phyloP scores from a whole-genome alignment of 1,140 invertebrate genomes.

The Leptinotarsa lineolata region DNA sequence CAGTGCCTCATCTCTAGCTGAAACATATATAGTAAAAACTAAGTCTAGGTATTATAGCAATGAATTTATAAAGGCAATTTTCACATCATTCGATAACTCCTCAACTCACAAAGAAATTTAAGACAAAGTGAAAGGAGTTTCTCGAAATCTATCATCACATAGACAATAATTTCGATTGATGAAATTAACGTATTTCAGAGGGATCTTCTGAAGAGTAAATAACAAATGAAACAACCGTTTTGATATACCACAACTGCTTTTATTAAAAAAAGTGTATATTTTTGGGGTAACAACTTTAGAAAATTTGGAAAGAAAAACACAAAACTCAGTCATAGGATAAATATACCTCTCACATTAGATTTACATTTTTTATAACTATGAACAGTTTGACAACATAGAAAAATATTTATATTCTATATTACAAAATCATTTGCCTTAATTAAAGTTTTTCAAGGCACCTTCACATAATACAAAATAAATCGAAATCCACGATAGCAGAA shows the following conservation, averaged over 20 bases:
- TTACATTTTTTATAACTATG: slow-evolving; percentile 49
- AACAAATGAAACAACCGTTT: not conserved
- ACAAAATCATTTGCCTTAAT: slow-evolving; percentile 56
- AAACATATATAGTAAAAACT: too few relatives aligned
- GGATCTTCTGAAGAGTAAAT: not conserved
- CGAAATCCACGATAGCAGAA: slow-evolving; percentile 46
- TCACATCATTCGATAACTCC: too few relatives aligned
- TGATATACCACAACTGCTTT: slow-evolving; percentile 33
- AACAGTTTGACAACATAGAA: slow-evolving; percentile 59
- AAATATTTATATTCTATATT: slow-evolving; percentile 58
- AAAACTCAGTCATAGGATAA: slow-evolving; percentile 50
- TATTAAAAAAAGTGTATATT: slow-evolving; percentile 49
- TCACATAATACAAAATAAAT: slow-evolving; percentile 51
- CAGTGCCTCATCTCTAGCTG: too few relatives aligned
- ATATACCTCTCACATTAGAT: slow-evolving; percentile 50
- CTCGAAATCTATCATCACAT: too few relatives aligned
- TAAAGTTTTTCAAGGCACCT: slow-evolving; percentile 55
- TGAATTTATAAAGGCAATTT: too few relatives aligned
- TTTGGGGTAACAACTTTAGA: slow-evolving; percentile 48
- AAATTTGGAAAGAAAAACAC: slow-evolving; percentile 47
- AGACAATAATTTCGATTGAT: too few relatives aligned
- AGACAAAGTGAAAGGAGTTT: too few relatives aligned
- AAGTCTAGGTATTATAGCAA: too few relatives aligned
- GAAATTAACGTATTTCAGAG: not conserved
- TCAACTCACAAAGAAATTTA: too few relatives aligned